Evolutionary conservation across 2,113 vertebrate genomes (phyloP), one percentile per base, ranked within the genome.

Genomic region (Bostrychus sinensis): DNA sequence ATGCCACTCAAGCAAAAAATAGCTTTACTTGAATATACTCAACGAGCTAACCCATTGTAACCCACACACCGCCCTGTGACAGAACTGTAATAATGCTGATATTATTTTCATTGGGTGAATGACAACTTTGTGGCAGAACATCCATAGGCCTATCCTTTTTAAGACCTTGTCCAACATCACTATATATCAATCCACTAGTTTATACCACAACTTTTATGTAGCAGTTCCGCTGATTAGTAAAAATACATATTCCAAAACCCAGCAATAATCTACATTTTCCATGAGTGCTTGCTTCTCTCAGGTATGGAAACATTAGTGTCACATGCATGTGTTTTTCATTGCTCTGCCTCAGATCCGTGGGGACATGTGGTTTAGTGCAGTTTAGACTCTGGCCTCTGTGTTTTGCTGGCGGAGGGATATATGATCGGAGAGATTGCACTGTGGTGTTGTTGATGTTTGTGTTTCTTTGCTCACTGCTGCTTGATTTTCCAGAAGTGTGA

Each of bases 331-430:
- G 87, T 73, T 83, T 89, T 87, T 50, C 63, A 72, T 78, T 86
- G 67, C 61, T 82, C 62, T 17, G 39, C 14, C 75, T 41, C 10
- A n/a, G 71, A 32, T 77, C 79, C 59, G 53, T 2, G 36, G 73
- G 65, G 83, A 77, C 41, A 9, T 77, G 83, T 72, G 85, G 83
- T 84, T 84, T 53, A 46, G 62, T 62, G 65, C 70, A 70, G 51
- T 14, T 16, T 74, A 75, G 46, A 67, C 72, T 81, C 78, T 70
- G 62, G 69, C 62, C 53, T 70, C 61, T 68, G 56, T 26, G 57
- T 81, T 88, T 62, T 84, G 77, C 72, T 75, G 58, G 70, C 53
- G 66, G 80, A 89, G 72, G 81, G 84, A 89, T 88, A 87, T 86
- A 75, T 78, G 76, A 82, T 81, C 80, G 85, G 70, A 80, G 65